A percentile compares a stretch with the other conserved stretches of the same genome.
Conservation (phyloP, 1,140 invertebrate genomes). For the Eufriesea mexicana region DNA sequence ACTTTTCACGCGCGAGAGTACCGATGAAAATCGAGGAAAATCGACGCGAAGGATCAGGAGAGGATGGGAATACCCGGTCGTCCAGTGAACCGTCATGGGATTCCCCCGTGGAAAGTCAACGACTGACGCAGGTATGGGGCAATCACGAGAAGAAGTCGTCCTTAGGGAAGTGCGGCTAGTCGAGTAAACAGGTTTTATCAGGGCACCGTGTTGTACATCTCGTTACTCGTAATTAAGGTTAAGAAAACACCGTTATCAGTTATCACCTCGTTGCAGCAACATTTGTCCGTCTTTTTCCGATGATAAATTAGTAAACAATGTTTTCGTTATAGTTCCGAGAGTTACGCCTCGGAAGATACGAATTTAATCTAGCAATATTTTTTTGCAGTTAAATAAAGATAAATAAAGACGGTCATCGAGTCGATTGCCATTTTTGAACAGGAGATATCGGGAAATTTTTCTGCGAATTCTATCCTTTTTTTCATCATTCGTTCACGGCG, state of each 20-base stretch:
- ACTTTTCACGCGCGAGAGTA: too few relatives aligned
- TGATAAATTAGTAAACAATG: background rate
- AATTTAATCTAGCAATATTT: too few relatives aligned
- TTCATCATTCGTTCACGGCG: background rate
- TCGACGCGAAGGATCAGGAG: too few relatives aligned
- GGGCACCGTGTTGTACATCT: background rate
- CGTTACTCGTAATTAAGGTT: background rate
- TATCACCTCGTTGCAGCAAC: background rate
- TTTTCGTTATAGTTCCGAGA: background rate
- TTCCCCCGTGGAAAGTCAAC: background rate
- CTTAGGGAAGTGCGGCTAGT: background rate
- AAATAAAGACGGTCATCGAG: too few relatives aligned
- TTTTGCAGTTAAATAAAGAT: too few relatives aligned
- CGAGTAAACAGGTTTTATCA: background rate
- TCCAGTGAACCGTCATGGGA: slow-evolving; percentile 7
- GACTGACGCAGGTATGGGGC: background rate
- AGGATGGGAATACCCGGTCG: too few relatives aligned
- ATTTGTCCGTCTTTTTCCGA: background rate
- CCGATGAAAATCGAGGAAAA: too few relatives aligned
- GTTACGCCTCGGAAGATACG: too few relatives aligned
- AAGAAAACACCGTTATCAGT: background rate
- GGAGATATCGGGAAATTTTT: too few relatives aligned
- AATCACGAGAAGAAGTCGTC: background rate
- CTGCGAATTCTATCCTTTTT: too few relatives aligned
- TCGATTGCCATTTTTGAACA: too few relatives aligned